These are phyloP conservation scores for Polydrusus tereticollis DNA, from an alignment of 2,888 invertebrate genomes.

Conservation along the genomic window DNA sequence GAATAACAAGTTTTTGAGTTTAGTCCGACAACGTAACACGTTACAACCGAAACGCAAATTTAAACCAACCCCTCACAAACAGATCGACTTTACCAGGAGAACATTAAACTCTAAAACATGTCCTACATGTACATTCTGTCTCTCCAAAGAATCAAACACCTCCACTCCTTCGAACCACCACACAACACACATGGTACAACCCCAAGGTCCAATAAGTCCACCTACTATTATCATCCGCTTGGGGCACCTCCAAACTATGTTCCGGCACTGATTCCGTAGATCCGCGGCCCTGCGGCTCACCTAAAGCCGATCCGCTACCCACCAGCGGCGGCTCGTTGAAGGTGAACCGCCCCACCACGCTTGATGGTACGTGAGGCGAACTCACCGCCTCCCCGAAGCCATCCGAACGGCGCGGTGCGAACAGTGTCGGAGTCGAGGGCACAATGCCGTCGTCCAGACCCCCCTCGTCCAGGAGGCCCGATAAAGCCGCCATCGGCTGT, in stretches of 20 bases:
- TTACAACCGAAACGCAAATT: too few relatives aligned
- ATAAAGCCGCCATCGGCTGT: conserved; percentile 53
- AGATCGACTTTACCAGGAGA: too few relatives aligned
- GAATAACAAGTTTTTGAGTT: too few relatives aligned
- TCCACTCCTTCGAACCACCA: conserved; percentile 40
- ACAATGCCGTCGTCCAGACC: conserved; percentile 83
- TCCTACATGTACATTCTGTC: too few relatives aligned
- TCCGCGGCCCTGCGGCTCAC: conserved; percentile 18
- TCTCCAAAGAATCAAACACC: not conserved
- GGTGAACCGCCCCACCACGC: conserved; percentile 73
- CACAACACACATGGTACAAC: conserved; percentile 33
- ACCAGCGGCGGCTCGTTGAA: conserved; percentile 71
- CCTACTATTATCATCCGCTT: conserved; percentile 65
- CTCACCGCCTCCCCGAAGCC: conserved; percentile 94
- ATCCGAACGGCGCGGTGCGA: conserved; percentile 84
- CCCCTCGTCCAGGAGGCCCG: conserved; percentile 68
- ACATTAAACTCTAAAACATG: too few relatives aligned
- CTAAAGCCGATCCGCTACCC: not conserved
- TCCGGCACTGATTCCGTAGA: conserved; percentile 63
- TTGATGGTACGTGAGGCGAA: conserved; percentile 82
- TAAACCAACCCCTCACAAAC: too few relatives aligned
- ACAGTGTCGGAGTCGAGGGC: conserved; percentile 90
- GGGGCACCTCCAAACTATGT: conserved; percentile 62
- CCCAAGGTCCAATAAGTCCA: conserved; percentile 18
- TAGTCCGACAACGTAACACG: too few relatives aligned